phyloP scores from a whole-genome alignment of 2,888 invertebrate genomes.

The Heterodera filipjevi region DNA sequence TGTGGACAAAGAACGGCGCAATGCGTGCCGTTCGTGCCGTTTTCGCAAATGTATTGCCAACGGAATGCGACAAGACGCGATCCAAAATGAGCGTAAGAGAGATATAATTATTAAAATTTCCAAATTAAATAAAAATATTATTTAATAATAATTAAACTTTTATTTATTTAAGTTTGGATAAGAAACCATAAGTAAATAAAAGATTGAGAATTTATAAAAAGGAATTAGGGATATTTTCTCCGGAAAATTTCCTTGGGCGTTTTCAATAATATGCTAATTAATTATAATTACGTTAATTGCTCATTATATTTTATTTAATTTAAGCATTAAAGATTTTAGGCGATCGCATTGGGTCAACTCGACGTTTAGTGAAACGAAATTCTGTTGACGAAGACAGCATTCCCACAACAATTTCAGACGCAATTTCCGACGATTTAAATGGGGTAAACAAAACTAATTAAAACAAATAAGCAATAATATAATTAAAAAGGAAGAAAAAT shows the following conservation, averaged over 20 bases:
- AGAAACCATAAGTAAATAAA: too few relatives aligned
- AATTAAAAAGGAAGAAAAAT: too few relatives aligned
- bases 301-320: too few relatives aligned
- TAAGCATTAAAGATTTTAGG: not conserved
- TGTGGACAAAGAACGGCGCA: conserved; percentile 65
- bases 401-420: not conserved
- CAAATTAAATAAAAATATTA: too few relatives aligned
- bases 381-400: not conserved
- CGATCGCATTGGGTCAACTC: not conserved
- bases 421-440: not conserved
- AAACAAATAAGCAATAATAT: too few relatives aligned
- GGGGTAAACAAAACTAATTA: not conserved
- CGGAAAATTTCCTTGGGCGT: too few relatives aligned
- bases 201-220: too few relatives aligned
- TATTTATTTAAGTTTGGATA: too few relatives aligned
- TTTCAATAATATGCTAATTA: too few relatives aligned
- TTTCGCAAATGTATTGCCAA: conserved; percentile 64
- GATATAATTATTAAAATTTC: conserved; percentile 73
- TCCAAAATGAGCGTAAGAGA: conserved; percentile 77
- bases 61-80: conserved; percentile 74
- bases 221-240: too few relatives aligned
- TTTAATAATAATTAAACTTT: too few relatives aligned
- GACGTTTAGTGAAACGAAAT: not conserved
- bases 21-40: conserved; percentile 64
- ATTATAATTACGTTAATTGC: too few relatives aligned